Evolutionary conservation across 2,888 invertebrate species (phyloP).

Genomic region (Corbicula japonica): DNA sequence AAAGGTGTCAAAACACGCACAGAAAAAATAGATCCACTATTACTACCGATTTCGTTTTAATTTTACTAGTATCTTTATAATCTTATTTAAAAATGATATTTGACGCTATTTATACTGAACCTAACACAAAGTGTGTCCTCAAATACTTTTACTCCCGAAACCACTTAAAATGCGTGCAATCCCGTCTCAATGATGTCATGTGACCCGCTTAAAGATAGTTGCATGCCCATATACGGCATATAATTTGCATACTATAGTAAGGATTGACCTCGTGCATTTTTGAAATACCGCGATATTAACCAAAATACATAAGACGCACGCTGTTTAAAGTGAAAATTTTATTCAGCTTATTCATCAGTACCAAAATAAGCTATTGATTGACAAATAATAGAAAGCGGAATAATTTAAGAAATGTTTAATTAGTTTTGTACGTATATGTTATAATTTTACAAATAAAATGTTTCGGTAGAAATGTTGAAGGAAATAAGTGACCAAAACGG

Average conservation of each 20-base stretch:
- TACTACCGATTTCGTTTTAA: not conserved
- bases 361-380: too few species aligned
- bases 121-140: not conserved
- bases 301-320: not conserved
- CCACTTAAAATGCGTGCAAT: not conserved
- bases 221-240: slow-evolving; percentile 46
- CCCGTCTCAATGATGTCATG: slow-evolving; percentile 10
- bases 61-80: not conserved
- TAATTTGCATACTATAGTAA: slow-evolving; percentile 42
- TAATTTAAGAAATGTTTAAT: too few species aligned
- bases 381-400: too few species aligned
- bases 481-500: too few species aligned
- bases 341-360: too few species aligned
- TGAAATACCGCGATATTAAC: slow-evolving; percentile 27
- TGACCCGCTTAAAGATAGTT: slow-evolving; percentile 18
- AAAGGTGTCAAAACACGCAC: slow-evolving; percentile 11
- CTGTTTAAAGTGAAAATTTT: too few species aligned
- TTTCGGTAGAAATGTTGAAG: too few species aligned
- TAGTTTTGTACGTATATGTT: too few species aligned
- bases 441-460: too few species aligned
- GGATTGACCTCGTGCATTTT: slow-evolving; percentile 40
- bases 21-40: slow-evolving; percentile 30
- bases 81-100: not conserved
- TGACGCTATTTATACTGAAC: not conserved
- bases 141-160: not conserved